These are phyloP conservation scores for Lepidurus packardi DNA, from an alignment of 1,140 invertebrate genomes.

Conservation along the genomic window DNA sequence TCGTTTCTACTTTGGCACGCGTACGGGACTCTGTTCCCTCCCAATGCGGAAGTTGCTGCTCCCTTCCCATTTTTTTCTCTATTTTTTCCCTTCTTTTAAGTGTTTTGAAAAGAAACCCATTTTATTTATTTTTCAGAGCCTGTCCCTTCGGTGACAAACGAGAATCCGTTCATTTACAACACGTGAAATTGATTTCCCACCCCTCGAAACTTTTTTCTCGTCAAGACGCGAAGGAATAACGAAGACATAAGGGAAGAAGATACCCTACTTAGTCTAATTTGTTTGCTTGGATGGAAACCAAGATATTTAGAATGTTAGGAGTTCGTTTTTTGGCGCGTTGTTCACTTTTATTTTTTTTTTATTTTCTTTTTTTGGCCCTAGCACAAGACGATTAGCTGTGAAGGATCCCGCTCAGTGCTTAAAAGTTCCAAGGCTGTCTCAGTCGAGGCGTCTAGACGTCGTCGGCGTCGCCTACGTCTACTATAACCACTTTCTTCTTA, in stretches of 20 bases:
- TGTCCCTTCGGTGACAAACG: not conserved
- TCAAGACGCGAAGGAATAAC: not conserved
- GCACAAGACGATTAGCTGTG: slow-evolving; percentile 14
- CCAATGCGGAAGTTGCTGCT: slow-evolving; percentile 13
- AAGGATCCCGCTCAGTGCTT: slow-evolving; percentile 15
- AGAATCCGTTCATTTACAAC: not conserved
- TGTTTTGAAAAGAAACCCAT: not conserved
- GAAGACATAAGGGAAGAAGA: not conserved
- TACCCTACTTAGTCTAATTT: not conserved
- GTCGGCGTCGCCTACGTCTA: slow-evolving; percentile 16
- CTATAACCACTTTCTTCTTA: slow-evolving; percentile 22
- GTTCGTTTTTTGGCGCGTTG: not conserved
- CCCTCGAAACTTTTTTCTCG: not conserved
- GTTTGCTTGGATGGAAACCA: slow-evolving; percentile 14
- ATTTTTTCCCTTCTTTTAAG: not conserved
- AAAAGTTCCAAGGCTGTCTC: slow-evolving; percentile 19
- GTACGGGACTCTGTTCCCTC: not conserved
- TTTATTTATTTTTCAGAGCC: slow-evolving; percentile 2
- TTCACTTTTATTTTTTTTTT: no score
- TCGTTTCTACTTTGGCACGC: slow-evolving; percentile 8
- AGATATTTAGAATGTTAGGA: not conserved
- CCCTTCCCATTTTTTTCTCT: not conserved
- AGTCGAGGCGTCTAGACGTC: slow-evolving; percentile 4
- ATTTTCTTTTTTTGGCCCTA: not conserved
- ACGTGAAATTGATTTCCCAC: not conserved